A percentile compares a stretch with the other conserved stretches of the same genome.
These are phyloP conservation scores for Scalopus aquaticus DNA, from an alignment of 2,113 vertebrate genomes.

Conservation along the genomic window DNA sequence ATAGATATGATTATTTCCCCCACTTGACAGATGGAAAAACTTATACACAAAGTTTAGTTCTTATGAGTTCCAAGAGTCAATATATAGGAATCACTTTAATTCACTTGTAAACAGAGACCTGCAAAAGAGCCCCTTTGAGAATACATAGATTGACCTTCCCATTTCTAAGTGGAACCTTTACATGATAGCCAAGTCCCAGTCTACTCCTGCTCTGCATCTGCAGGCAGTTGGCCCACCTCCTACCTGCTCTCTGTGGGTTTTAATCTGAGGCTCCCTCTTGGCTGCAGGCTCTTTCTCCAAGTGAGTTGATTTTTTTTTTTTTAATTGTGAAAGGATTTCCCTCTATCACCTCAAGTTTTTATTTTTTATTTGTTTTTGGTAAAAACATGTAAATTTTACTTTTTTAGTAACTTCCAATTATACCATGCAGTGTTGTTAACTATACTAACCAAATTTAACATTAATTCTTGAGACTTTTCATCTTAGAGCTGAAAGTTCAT, in stretches of 20 bases:
- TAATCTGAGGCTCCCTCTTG: not conserved
- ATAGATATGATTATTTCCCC: not conserved
- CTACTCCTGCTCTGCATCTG: not conserved
- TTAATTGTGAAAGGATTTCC: not conserved
- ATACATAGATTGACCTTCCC: not conserved
- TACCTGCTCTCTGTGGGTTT: not conserved
- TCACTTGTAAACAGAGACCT: constrained; percentile 13
- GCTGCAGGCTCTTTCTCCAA: not conserved
- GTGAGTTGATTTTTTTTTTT: not conserved
- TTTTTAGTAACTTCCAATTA: not conserved
- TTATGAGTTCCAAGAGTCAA: not conserved
- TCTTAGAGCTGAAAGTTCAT: too few species aligned
- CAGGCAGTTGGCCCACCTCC: not conserved
- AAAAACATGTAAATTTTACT: not conserved
- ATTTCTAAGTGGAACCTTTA: not conserved
- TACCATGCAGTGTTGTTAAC: not conserved
- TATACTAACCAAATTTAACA: not conserved
- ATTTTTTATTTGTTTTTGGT: not conserved
- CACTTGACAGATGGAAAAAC: not conserved
- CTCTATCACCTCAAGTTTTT: not conserved
- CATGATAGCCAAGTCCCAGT: not conserved
- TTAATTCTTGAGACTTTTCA: not conserved
- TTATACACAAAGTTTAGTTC: not conserved
- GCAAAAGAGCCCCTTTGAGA: not conserved
- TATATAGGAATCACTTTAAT: not conserved